These are phyloP conservation scores for Smutsia gigantea DNA, from an alignment of 2,797 vertebrate genomes.

Conservation along the genomic window DNA sequence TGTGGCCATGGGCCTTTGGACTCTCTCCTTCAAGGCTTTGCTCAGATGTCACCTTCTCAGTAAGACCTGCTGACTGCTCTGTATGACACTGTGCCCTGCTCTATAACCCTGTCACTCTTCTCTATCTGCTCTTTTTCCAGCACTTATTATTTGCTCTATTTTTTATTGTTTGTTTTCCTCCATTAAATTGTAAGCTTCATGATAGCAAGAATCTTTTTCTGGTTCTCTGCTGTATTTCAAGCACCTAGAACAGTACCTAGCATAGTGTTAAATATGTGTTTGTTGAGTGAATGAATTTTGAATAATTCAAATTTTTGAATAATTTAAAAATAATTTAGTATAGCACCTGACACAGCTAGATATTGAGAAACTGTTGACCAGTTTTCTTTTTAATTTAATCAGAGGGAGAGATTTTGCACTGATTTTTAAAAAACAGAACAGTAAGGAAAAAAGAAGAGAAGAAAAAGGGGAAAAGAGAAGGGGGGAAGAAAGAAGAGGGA, in stretches of 20 bases:
- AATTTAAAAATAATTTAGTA: background rate
- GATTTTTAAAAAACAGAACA: background rate
- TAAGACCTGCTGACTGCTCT: background rate
- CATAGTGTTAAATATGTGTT: background rate
- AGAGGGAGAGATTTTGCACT: background rate
- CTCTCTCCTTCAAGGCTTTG: background rate
- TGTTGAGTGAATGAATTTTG: background rate
- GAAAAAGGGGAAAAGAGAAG: background rate
- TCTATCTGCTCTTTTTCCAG: background rate
- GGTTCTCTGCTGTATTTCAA: background rate
- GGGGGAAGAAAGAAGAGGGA: background rate
- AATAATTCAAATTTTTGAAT: background rate
- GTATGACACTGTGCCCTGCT: no score
- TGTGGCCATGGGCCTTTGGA: background rate
- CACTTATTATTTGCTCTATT: background rate
- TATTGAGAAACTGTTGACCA: background rate
- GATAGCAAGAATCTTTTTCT: background rate
- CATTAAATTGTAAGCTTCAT: background rate
- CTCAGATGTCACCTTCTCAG: background rate
- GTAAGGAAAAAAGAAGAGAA: background rate
- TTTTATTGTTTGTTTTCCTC: background rate
- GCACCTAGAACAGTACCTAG: background rate
- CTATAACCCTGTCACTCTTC: rapidly evolving
- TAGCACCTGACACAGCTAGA: background rate
- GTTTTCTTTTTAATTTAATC: background rate